Conservation (phyloP, 2,888 invertebrate species). For the Limnephilus marmoratus region DNA sequence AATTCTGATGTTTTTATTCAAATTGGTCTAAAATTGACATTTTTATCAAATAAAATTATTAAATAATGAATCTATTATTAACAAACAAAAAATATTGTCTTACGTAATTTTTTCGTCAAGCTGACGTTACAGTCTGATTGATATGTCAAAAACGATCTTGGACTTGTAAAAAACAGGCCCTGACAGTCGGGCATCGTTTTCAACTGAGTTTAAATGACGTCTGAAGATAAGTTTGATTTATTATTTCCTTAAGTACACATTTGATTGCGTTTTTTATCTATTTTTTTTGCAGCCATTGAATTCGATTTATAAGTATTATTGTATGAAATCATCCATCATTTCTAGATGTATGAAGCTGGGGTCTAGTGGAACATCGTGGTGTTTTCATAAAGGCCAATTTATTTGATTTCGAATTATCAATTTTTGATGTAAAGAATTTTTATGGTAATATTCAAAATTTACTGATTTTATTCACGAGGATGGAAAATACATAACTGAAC, state of each 20-base stretch:
- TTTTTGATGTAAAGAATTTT: no score
- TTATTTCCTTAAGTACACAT: background rate
- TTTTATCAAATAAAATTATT: no score
- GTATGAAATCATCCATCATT: background rate
- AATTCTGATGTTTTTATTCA: no score
- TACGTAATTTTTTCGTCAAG: background rate
- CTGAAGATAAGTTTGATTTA: constrained; percentile 8
- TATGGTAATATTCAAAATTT: no score
- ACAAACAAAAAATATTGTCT: no score
- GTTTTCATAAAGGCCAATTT: background rate
- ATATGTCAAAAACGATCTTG: constrained; percentile 21
- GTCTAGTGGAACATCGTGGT: background rate
- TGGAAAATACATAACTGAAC: background rate
- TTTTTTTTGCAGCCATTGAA: background rate
- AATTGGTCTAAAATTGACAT: no score
- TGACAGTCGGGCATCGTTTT: background rate
- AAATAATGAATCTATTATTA: no score
- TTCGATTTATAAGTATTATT: background rate
- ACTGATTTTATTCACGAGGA: background rate
- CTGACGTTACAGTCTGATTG: constrained; percentile 43
- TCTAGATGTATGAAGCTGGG: background rate
- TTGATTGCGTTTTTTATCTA: background rate
- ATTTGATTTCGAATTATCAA: background rate
- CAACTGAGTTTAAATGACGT: background rate
- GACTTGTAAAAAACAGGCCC: background rate